Percentiles rank a stretch among this genome's conserved stretches.
Conservation (phyloP, 2,797 vertebrate species). For the Protonibea diacanthus region DNA sequence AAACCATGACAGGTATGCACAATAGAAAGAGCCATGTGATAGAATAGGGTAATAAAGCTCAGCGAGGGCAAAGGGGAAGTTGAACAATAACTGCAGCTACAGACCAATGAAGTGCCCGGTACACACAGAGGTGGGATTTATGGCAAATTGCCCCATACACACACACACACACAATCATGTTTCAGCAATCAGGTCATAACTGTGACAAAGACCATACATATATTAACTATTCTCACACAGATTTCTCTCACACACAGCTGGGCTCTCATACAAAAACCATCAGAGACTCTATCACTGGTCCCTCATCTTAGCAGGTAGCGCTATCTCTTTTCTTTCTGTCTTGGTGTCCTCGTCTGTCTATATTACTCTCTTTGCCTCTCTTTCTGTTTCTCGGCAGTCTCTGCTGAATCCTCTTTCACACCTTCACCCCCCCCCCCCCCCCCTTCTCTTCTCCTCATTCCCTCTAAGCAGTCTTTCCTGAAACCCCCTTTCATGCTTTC, state of each 20-base stretch:
- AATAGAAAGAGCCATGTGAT: slow-evolving; percentile 47
- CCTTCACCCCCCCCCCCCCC: slow-evolving; percentile 19
- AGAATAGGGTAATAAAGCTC: slow-evolving; percentile 61
- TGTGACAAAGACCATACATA: neutral
- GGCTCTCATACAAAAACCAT: slow-evolving; percentile 36
- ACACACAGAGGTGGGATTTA: slow-evolving; percentile 47
- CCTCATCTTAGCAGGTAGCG: slow-evolving; percentile 47
- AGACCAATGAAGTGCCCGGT: slow-evolving; percentile 26
- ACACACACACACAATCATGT: slow-evolving; percentile 3
- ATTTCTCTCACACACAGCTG: slow-evolving; percentile 14
- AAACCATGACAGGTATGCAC: slow-evolving; percentile 26
- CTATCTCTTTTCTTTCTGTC: slow-evolving; percentile 33
- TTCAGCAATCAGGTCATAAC: slow-evolving; percentile 4
- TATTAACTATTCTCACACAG: neutral
- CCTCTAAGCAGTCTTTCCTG: slow-evolving; percentile 58
- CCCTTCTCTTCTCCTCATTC: slow-evolving; percentile 29
- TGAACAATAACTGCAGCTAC: slow-evolving; percentile 58
- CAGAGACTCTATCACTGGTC: slow-evolving; percentile 35
- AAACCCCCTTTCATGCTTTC: slow-evolving; percentile 59
- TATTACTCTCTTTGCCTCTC: slow-evolving; percentile 26
- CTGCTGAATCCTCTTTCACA: slow-evolving; percentile 53
- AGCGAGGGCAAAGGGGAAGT: slow-evolving; percentile 64
- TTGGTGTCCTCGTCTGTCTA: slow-evolving; percentile 32
- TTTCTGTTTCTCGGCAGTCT: slow-evolving; percentile 37
- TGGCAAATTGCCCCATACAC: slow-evolving; percentile 12